A percentile compares a stretch with the other conserved stretches of the same genome.
phyloP scores from a whole-genome alignment of 92 coral and sea anemone genomes.

The Desmophyllum pertusum region DNA sequence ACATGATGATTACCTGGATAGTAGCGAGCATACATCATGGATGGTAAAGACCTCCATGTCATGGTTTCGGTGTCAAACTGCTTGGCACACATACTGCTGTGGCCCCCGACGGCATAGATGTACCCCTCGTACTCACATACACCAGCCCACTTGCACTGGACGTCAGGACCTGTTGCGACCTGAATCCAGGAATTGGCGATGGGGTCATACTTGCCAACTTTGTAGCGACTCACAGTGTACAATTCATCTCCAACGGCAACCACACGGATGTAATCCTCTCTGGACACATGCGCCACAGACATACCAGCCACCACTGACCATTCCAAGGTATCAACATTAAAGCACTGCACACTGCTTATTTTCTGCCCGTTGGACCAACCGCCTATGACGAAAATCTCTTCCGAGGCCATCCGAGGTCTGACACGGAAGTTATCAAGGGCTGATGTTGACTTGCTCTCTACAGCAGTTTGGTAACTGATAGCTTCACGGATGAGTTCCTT shows the following conservation, averaged over 20 bases:
- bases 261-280: slow-evolving; percentile 95
- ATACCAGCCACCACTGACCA: slow-evolving; percentile 98
- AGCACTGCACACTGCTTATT: slow-evolving; percentile 97
- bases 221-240: slow-evolving; percentile 97
- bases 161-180: slow-evolving; percentile 96
- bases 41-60: slow-evolving; percentile 86
- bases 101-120: slow-evolving; percentile 98
- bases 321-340: slow-evolving; percentile 95
- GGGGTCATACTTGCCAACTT: slow-evolving; percentile 98
- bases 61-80: slow-evolving; percentile 91
- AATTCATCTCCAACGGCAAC: slow-evolving; percentile 95
- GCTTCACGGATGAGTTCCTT: slow-evolving; percentile 94
- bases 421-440: slow-evolving; percentile 86
- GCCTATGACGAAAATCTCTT: slow-evolving; percentile 96
- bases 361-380: slow-evolving; percentile 99
- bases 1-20: slow-evolving; percentile 65
- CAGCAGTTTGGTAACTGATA: slow-evolving; percentile 76
- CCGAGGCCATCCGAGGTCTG: slow-evolving; percentile 99
- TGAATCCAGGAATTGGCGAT: slow-evolving; percentile 94
- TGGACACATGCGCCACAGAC: slow-evolving; percentile 96
- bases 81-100: slow-evolving; percentile 99
- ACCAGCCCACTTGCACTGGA: slow-evolving; percentile 99
- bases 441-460: slow-evolving; percentile 54
- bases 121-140: slow-evolving; percentile 91
- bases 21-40: slow-evolving; percentile 96